Conservation (phyloP, 2,797 vertebrate species). For the Pangasius macronema region DNA sequence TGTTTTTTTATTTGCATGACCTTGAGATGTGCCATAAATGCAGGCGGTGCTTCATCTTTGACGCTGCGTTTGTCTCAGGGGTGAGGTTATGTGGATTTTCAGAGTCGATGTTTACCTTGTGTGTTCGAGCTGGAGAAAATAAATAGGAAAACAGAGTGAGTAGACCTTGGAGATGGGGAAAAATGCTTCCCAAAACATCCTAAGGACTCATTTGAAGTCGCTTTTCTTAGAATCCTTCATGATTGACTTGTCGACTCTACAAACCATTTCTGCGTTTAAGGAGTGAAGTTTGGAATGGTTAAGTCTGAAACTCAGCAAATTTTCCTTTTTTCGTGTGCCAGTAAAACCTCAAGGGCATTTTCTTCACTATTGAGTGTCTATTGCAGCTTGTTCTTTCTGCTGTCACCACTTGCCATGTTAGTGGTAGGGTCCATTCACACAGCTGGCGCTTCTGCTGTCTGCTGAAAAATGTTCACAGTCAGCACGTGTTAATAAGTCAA, state of each 20-base stretch:
- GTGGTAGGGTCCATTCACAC: slow-evolving; percentile 43
- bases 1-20: slow-evolving; percentile 42
- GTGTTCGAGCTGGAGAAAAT: not conserved
- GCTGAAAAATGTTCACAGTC: slow-evolving; percentile 59
- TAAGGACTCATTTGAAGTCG: slow-evolving; percentile 9
- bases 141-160: slow-evolving; percentile 36
- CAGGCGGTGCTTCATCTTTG: slow-evolving; percentile 22
- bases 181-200: slow-evolving; percentile 12
- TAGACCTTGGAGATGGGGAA: slow-evolving; percentile 31
- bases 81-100: slow-evolving; percentile 41
- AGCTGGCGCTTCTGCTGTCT: slow-evolving; percentile 23
- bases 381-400: slow-evolving; percentile 31
- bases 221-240: not conserved
- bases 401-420: slow-evolving; percentile 31
- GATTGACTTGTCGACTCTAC: not conserved
- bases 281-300: slow-evolving; percentile 1
- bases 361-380: slow-evolving; percentile 16
- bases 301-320: slow-evolving; percentile 10
- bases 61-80: slow-evolving; percentile 24
- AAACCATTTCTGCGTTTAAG: not conserved
- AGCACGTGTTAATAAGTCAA: slow-evolving; percentile 69
- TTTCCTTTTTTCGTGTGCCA: slow-evolving; percentile 45
- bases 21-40: slow-evolving; percentile 39
- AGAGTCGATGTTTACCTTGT: slow-evolving; percentile 8
- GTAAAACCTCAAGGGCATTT: slow-evolving; percentile 19